phyloP scores from a whole-genome alignment of 2,888 invertebrate genomes.

The Prosapia bicincta region DNA sequence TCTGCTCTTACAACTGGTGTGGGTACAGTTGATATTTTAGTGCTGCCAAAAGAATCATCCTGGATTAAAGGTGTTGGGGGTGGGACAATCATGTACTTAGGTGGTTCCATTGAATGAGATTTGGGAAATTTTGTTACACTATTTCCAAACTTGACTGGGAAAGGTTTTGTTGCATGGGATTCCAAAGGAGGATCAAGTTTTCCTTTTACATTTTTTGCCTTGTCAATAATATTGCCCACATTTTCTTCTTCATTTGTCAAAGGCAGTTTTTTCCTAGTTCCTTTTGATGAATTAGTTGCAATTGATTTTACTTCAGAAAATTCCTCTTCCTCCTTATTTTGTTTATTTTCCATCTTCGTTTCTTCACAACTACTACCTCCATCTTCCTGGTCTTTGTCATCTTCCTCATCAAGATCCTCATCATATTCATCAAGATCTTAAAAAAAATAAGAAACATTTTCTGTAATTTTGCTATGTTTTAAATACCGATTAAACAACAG shows the following conservation, averaged over 20 bases:
- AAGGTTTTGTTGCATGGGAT: neutral
- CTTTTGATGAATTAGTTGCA: neutral
- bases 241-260: neutral
- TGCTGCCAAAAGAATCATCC: neutral
- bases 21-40: neutral
- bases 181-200: neutral
- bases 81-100: neutral
- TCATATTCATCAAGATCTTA: conserved; percentile 40
- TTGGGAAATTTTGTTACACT: neutral
- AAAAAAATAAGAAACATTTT: no score
- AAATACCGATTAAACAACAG: no score
- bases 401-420: conserved; percentile 37
- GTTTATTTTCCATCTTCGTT: conserved; percentile 41
- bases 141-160: neutral
- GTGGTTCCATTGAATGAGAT: neutral
- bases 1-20: neutral
- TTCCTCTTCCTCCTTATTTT: neutral
- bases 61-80: neutral
- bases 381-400: conserved; percentile 36
- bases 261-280: neutral
- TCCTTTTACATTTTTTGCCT: neutral
- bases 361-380: conserved; percentile 41
- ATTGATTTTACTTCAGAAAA: neutral
- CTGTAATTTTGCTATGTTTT: no score
- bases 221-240: neutral